Evolutionary conservation across 2,113 vertebrate species (phyloP).

Genomic region (Zonotrichia leucophrys): DNA sequence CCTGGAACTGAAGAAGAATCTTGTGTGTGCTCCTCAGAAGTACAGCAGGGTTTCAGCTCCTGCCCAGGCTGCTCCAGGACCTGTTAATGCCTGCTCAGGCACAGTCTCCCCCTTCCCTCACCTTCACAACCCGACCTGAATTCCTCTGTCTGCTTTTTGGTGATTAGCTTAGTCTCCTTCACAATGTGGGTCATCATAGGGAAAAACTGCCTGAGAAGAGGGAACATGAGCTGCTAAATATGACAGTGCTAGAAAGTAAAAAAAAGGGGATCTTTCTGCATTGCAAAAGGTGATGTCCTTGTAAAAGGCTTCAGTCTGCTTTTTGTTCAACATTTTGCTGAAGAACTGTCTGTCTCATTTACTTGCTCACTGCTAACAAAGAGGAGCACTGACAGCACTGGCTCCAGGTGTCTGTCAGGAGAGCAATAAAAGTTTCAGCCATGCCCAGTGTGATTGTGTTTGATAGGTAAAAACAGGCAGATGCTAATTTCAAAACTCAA

Average conservation of each 20-base stretch:
- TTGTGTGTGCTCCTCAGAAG: neutral
- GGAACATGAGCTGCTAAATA: neutral
- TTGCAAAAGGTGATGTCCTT: slow-evolving; percentile 32
- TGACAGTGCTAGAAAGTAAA: neutral
- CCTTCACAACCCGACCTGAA: neutral
- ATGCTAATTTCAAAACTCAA: slow-evolving; percentile 34
- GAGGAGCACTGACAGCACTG: slow-evolving; percentile 42
- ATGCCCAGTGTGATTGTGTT: neutral
- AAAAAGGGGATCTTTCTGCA: slow-evolving; percentile 27
- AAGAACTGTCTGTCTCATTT: neutral
- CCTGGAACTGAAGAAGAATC: neutral
- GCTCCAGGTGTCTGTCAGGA: slow-evolving; percentile 63
- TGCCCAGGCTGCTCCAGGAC: neutral
- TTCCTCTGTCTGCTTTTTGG: neutral
- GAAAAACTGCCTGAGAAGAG: neutral
- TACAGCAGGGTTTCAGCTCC: neutral
- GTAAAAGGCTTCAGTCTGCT: slow-evolving; percentile 51
- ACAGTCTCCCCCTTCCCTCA: neutral
- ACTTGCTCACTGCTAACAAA: slow-evolving; percentile 19
- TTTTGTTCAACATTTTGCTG: slow-evolving; percentile 45
- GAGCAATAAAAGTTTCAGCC: slow-evolving; percentile 35
- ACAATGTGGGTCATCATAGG: neutral
- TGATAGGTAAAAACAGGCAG: slow-evolving; percentile 31
- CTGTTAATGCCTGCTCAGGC: neutral
- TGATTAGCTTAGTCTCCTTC: neutral